Conservation (phyloP, 2,113 vertebrate species). For the Ophiodon elongatus region DNA sequence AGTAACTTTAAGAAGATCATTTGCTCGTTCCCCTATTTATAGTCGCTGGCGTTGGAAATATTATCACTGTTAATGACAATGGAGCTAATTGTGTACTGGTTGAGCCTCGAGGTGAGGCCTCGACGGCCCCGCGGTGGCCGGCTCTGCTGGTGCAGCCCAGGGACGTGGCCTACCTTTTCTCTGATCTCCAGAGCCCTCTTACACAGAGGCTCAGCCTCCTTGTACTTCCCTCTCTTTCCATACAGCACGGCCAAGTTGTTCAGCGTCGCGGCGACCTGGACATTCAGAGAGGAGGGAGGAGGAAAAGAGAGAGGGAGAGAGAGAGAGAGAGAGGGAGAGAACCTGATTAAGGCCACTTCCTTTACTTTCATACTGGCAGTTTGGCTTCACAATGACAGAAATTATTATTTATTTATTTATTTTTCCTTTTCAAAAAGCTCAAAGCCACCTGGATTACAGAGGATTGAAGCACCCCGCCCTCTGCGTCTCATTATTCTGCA, state of each 20-base stretch:
- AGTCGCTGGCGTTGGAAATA: slow-evolving; percentile 34
- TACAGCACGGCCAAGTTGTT: slow-evolving; percentile 98
- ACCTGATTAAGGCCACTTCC: background rate
- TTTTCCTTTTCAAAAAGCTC: background rate
- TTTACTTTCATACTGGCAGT: background rate
- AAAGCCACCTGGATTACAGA: slow-evolving; percentile 3
- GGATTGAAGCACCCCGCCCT: background rate
- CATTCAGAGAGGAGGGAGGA: too few species aligned
- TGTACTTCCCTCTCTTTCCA: slow-evolving; percentile 98
- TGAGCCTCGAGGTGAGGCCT: slow-evolving; percentile 36
- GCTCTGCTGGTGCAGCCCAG: slow-evolving; percentile 19
- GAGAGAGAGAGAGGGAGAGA: slow-evolving; percentile 12
- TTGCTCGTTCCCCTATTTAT: slow-evolving; percentile 54
- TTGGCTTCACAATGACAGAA: background rate
- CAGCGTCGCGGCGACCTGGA: slow-evolving; percentile 95
- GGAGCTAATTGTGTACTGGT: slow-evolving; percentile 32
- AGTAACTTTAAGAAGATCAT: slow-evolving; percentile 59
- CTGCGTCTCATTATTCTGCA: slow-evolving; percentile 16
- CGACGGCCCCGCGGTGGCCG: slow-evolving; percentile 1
- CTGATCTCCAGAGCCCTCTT: slow-evolving; percentile 98
- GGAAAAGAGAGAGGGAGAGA: too few species aligned
- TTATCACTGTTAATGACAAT: slow-evolving; percentile 40
- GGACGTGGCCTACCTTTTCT: slow-evolving; percentile 90
- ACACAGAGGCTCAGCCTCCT: slow-evolving; percentile 96
- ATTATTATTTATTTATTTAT: too few species aligned